phyloP scores from a whole-genome alignment of 2,888 invertebrate genomes.

The Cephalotes varians region DNA sequence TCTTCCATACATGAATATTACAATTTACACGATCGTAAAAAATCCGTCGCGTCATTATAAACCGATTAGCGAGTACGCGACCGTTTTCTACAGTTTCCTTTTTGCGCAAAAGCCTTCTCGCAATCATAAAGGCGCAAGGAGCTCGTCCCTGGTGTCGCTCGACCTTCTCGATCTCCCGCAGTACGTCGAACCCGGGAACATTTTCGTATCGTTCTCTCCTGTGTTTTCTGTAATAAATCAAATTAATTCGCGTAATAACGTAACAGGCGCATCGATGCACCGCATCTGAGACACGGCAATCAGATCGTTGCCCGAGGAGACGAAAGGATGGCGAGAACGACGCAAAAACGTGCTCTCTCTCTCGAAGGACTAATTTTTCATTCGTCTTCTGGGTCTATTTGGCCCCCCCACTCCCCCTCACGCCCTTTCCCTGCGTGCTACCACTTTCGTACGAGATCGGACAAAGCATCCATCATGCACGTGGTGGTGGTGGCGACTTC shows the following conservation, averaged over 20 bases:
- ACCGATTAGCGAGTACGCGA: constrained; percentile 42
- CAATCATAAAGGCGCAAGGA: constrained; percentile 2
- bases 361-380: constrained; percentile 80
- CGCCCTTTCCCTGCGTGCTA: constrained; percentile 68
- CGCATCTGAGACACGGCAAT: constrained; percentile 71
- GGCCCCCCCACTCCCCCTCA: constrained; percentile 49
- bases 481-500: constrained; percentile 75
- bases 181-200: constrained; percentile 37
- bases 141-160: constrained; percentile 18
- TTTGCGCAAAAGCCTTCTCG: constrained; percentile 17
- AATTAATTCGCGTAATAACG: constrained; percentile 59
- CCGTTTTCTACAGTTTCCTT: background rate
- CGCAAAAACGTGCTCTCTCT: constrained; percentile 65
- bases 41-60: constrained; percentile 41
- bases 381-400: constrained; percentile 77
- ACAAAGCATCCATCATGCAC: constrained; percentile 81
- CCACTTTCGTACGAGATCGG: constrained; percentile 75
- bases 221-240: constrained; percentile 50
- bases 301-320: constrained; percentile 72
- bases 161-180: constrained; percentile 27
- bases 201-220: constrained; percentile 45
- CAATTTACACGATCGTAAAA: background rate
- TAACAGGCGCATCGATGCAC: constrained; percentile 72
- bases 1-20: background rate
- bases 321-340: constrained; percentile 69